These are phyloP conservation scores for Taurulus bubalis DNA, from an alignment of 2,113 vertebrate species.

Conservation along the genomic window DNA sequence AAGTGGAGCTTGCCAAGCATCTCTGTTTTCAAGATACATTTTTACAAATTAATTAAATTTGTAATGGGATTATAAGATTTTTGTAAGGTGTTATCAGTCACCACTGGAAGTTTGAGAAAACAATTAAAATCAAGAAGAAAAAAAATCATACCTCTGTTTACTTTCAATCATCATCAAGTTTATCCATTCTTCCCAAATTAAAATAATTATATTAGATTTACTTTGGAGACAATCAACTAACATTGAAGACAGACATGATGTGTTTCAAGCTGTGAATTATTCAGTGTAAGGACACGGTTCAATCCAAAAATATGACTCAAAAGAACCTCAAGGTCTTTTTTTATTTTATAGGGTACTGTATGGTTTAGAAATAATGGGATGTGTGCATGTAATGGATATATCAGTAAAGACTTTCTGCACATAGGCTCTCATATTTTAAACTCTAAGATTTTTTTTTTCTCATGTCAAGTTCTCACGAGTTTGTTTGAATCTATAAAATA, in stretches of 20 bases:
- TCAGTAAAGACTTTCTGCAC: constrained; percentile 49
- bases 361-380: constrained; percentile 9
- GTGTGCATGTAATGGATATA: constrained; percentile 45
- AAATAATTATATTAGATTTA: background rate
- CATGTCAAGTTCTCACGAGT: constrained; percentile 18
- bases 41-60: background rate
- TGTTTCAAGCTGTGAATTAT: constrained; percentile 2
- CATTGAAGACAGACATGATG: background rate
- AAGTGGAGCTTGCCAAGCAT: background rate
- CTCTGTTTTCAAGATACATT: background rate
- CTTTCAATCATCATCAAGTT: background rate
- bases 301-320: constrained; percentile 6
- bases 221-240: background rate
- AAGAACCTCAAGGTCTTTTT: background rate
- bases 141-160: background rate
- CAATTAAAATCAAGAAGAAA: background rate
- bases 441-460: constrained; percentile 5
- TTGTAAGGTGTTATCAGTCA: background rate
- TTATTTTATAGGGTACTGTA: background rate
- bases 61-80: background rate
- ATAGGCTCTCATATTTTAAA: constrained; percentile 41
- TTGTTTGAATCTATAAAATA: constrained; percentile 27
- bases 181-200: background rate
- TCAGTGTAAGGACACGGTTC: background rate
- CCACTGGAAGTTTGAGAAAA: constrained; percentile 8